These are phyloP conservation scores for Operophtera brumata DNA, from an alignment of 2,888 invertebrate genomes.

Conservation along the genomic window DNA sequence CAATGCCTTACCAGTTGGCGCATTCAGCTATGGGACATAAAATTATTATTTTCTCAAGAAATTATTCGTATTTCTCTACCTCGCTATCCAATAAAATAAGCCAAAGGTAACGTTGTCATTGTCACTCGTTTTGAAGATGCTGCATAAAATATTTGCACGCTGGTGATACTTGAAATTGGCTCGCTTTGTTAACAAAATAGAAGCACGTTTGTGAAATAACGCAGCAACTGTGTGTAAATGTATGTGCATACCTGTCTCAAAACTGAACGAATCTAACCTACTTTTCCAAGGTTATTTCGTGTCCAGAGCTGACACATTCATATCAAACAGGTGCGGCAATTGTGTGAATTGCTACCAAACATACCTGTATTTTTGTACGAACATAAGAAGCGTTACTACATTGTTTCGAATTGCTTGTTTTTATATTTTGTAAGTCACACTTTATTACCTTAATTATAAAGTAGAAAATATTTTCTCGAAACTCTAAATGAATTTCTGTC, in stretches of 20 bases:
- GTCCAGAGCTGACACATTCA: constrained; percentile 2
- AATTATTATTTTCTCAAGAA: background rate
- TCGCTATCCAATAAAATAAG: too few species aligned
- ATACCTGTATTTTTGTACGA: constrained; percentile 10
- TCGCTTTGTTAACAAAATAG: too few species aligned
- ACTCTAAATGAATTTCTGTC: background rate
- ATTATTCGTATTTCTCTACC: too few species aligned
- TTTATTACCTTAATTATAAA: background rate
- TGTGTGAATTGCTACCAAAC: constrained; percentile 12
- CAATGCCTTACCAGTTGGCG: constrained; percentile 17
- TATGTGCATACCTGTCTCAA: too few species aligned
- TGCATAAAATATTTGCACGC: too few species aligned
- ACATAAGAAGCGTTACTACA: constrained; percentile 9
- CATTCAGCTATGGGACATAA: background rate
- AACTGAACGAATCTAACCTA: too few species aligned
- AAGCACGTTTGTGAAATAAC: too few species aligned
- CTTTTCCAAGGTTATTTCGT: background rate
- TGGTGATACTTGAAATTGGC: too few species aligned
- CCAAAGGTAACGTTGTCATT: too few species aligned
- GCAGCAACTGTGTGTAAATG: too few species aligned
- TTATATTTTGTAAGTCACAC: constrained; percentile 1
- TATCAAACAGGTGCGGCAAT: constrained; percentile 4
- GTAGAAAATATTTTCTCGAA: background rate
- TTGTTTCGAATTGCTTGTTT: constrained; percentile 9
- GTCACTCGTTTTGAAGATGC: too few species aligned